These are phyloP conservation scores for Andrena chrysosceles DNA, from an alignment of 2,888 invertebrate species.

Conservation along the genomic window DNA sequence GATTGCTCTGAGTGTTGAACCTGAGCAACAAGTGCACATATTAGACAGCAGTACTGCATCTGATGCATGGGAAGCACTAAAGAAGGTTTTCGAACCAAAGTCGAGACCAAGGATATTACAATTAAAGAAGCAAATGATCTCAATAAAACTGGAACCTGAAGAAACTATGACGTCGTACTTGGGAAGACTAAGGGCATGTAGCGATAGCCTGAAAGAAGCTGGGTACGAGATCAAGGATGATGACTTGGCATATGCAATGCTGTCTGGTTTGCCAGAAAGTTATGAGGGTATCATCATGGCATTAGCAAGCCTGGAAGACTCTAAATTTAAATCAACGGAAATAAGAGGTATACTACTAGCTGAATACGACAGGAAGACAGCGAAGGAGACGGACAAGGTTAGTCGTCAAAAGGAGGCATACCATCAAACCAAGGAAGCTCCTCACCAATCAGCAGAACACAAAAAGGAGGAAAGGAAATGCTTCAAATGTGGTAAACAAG, in stretches of 20 bases:
- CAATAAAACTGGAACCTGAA: conserved; percentile 32
- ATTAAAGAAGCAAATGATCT: conserved; percentile 33
- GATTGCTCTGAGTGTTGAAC: conserved; percentile 31
- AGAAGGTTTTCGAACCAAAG: conserved; percentile 29
- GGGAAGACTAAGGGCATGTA: conserved; percentile 37
- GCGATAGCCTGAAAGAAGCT: conserved; percentile 39
- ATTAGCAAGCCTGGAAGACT: too few relatives aligned
- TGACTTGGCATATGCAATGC: conserved; percentile 41
- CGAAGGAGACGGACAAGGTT: too few relatives aligned
- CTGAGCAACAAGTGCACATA: conserved; percentile 30
- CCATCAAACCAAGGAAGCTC: background rate
- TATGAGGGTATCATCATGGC: conserved; percentile 41
- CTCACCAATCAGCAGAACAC: background rate
- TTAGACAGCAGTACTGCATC: conserved; percentile 19
- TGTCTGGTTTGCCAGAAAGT: conserved; percentile 28
- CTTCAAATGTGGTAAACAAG: conserved; percentile 29
- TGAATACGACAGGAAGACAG: too few relatives aligned
- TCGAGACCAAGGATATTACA: conserved; percentile 45
- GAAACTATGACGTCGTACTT: conserved; percentile 41
- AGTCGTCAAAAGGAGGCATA: background rate
- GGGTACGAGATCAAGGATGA: conserved; percentile 36
- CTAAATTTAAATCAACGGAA: too few relatives aligned
- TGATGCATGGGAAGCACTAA: conserved; percentile 13
- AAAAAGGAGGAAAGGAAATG: conserved; percentile 22
- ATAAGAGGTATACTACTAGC: too few relatives aligned